Conservation (phyloP, 2,888 invertebrate genomes). For the Thyatira batis region DNA sequence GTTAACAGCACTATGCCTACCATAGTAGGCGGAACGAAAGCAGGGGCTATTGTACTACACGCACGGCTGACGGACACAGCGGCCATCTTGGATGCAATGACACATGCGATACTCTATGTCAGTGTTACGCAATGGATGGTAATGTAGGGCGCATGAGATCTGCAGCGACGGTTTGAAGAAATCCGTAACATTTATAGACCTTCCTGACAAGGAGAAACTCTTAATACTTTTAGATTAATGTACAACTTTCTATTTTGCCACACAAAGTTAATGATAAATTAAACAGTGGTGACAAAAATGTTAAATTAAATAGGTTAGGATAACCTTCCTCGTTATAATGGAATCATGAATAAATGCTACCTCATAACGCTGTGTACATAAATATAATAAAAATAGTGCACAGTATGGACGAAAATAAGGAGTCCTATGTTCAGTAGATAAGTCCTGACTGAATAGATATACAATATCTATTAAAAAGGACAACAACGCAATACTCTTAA, state of each 20-base stretch:
- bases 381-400: background rate
- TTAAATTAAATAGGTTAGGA: no score
- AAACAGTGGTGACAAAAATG: background rate
- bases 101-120: slow-evolving; percentile 20
- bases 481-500: background rate
- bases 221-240: no score
- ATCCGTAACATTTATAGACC: background rate
- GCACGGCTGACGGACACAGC: slow-evolving; percentile 19
- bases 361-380: background rate
- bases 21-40: slow-evolving; percentile 26
- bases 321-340: no score
- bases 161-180: background rate
- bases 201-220: no score
- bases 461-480: background rate
- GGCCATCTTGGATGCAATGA: slow-evolving; percentile 29
- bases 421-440: no score
- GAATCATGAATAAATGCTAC: no score
- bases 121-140: slow-evolving; percentile 20
- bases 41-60: slow-evolving; percentile 17
- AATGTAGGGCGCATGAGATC: slow-evolving; percentile 12
- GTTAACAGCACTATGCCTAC: background rate
- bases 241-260: background rate
- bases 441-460: no score
- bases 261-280: background rate
- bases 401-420: no score